A percentile compares a stretch with the other conserved stretches of the same genome.
Evolutionary conservation across 2,797 vertebrate species (phyloP).

Genomic region (Enteromius radiatus): DNA sequence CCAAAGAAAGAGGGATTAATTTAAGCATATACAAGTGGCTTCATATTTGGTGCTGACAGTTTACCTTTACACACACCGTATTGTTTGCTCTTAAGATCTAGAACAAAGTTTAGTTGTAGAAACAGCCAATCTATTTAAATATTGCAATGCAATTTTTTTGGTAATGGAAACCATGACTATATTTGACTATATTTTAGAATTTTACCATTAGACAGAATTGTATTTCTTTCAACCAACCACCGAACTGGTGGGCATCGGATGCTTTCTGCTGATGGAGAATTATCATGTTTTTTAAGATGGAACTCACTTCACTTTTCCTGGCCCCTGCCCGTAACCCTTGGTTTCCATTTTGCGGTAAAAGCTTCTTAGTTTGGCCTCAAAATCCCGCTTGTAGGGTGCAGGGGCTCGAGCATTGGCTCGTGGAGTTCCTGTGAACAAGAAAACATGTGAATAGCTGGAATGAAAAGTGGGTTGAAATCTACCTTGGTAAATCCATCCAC

Average conservation of each 20-base stretch:
- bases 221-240: neutral
- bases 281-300: neutral
- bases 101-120: neutral
- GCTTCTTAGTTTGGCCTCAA: slow-evolving; percentile 97
- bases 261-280: neutral
- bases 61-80: neutral
- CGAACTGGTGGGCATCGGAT: neutral
- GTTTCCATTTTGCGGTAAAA: slow-evolving; percentile 98
- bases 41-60: neutral
- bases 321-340: slow-evolving; percentile 97
- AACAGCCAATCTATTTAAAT: neutral
- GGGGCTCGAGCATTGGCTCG: slow-evolving; percentile 95
- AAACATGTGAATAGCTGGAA: neutral
- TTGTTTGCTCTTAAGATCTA: neutral
- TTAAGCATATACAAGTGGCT: neutral
- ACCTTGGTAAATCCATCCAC: neutral
- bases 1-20: neutral
- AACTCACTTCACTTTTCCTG: slow-evolving; percentile 95
- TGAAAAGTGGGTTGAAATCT: neutral
- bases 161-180: neutral
- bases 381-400: slow-evolving; percentile 96
- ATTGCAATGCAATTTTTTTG: neutral
- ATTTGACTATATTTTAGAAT: too few species aligned
- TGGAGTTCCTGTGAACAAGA: slow-evolving; percentile 84
- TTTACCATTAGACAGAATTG: neutral